phyloP scores from a whole-genome alignment of 2,888 invertebrate species.

The Phortica magna region DNA sequence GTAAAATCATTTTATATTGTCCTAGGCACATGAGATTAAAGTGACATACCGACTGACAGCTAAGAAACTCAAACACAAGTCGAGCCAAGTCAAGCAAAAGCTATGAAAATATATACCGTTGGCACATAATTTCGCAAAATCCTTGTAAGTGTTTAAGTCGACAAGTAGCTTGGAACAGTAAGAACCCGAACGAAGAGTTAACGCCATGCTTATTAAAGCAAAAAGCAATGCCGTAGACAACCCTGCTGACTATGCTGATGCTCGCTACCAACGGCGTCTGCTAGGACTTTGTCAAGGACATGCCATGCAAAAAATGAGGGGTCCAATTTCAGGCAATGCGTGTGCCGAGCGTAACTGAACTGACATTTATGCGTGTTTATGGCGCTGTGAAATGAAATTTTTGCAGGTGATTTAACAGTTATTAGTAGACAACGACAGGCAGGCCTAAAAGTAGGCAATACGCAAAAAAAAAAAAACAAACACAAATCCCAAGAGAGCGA shows the following conservation, averaged over 20 bases:
- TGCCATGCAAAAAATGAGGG: not conserved
- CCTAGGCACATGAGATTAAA: conserved; percentile 21
- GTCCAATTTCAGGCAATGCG: not conserved
- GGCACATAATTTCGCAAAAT: conserved; percentile 67
- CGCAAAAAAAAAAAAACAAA: not conserved
- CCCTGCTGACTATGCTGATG: not conserved
- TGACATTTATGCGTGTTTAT: conserved; percentile 60
- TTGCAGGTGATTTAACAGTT: conserved; percentile 72
- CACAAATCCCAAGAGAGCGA: conserved; percentile 7
- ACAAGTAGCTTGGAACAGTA: conserved; percentile 51
- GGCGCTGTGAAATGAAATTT: conserved; percentile 71
- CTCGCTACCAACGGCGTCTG: not conserved
- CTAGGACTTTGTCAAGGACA: conserved; percentile 29
- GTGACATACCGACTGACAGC: conserved; percentile 20
- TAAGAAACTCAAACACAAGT: not conserved
- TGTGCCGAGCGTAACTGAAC: not conserved
- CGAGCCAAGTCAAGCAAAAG: not conserved
- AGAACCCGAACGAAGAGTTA: not conserved
- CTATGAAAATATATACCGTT: not conserved
- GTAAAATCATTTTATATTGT: conserved; percentile 10
- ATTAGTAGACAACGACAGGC: conserved; percentile 52
- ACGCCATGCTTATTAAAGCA: conserved; percentile 23
- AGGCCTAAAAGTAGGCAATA: conserved; percentile 13
- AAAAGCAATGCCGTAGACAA: not conserved
- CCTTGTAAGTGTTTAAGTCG: conserved; percentile 74